Percentiles rank a stretch among this genome's conserved stretches.
These are phyloP conservation scores for Cyphomyrmex costatus DNA, from an alignment of 1,140 invertebrate genomes.

Conservation along the genomic window DNA sequence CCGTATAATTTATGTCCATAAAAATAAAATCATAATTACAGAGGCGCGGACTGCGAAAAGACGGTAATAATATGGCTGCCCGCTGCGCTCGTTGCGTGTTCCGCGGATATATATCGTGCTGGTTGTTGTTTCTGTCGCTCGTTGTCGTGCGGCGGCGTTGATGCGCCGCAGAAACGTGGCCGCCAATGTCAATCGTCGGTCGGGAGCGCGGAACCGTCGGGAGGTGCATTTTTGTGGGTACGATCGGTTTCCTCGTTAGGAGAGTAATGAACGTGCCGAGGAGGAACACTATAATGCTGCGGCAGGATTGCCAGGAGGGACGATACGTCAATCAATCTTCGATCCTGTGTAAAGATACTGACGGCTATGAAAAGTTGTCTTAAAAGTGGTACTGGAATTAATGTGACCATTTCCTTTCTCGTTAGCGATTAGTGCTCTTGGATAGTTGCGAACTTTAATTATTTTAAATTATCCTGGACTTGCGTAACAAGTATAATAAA, in stretches of 20 bases:
- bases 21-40: slow-evolving; percentile 87
- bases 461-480: slow-evolving; percentile 1
- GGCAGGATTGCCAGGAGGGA: neutral
- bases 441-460: slow-evolving; percentile 22
- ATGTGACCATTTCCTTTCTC: slow-evolving; percentile 16
- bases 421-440: slow-evolving; percentile 6
- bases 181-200: slow-evolving; percentile 11
- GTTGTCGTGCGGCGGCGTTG: slow-evolving; percentile 52
- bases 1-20: slow-evolving; percentile 86
- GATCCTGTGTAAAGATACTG: slow-evolving; percentile 7
- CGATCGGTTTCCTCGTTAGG: slow-evolving; percentile 49
- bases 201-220: slow-evolving; percentile 16
- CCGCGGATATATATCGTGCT: slow-evolving; percentile 69
- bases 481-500: neutral
- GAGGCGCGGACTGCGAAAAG: slow-evolving; percentile 84
- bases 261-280: slow-evolving; percentile 33
- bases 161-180: slow-evolving; percentile 29
- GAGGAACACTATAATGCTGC: slow-evolving; percentile 5
- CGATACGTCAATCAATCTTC: slow-evolving; percentile 38
- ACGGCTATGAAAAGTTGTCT: slow-evolving; percentile 37
- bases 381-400: neutral
- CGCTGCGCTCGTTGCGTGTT: slow-evolving; percentile 76
- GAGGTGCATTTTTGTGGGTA: slow-evolving; percentile 42
- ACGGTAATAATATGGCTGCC: slow-evolving; percentile 84
- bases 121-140: slow-evolving; percentile 62